Percentiles rank a stretch among this genome's conserved stretches.
phyloP scores from a whole-genome alignment of 2,797 vertebrate genomes.

The Parotocinclus haroldoi region DNA sequence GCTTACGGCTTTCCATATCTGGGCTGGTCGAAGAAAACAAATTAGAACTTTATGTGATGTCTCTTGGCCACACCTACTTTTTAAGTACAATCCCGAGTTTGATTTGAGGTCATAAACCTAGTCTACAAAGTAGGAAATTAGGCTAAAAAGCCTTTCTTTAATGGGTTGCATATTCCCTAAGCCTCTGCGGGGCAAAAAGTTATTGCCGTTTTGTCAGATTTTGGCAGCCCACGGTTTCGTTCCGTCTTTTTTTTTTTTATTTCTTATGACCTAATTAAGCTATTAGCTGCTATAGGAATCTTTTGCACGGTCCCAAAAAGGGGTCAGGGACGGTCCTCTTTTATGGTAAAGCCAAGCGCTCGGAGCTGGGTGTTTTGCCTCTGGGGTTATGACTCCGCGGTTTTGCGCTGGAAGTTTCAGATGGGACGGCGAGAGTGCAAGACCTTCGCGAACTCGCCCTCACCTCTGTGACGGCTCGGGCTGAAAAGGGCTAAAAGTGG shows the following conservation, averaged over 20 bases:
- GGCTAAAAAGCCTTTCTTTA: conserved; percentile 62
- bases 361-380: conserved; percentile 38
- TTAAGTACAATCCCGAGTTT: conserved; percentile 63
- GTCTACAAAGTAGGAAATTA: conserved; percentile 74
- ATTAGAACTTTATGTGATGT: conserved; percentile 71
- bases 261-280: conserved; percentile 78
- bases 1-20: conserved; percentile 69
- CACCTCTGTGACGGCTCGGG: conserved; percentile 16
- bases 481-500: conserved; percentile 8
- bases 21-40: conserved; percentile 71
- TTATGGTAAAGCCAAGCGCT: conserved; percentile 65
- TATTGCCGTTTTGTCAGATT: conserved; percentile 72
- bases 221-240: conserved; percentile 63
- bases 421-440: conserved; percentile 48
- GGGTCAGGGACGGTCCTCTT: conserved; percentile 54
- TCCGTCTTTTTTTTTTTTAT: conserved; percentile 71
- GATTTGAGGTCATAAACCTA: conserved; percentile 65
- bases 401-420: conserved; percentile 53
- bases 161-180: conserved; percentile 65
- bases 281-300: conserved; percentile 73
- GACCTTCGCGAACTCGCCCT: conserved; percentile 36
- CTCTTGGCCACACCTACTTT: conserved; percentile 73
- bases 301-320: conserved; percentile 58
- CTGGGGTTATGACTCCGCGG: conserved; percentile 54
- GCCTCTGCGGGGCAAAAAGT: conserved; percentile 59